Conservation (phyloP, 2,888 invertebrate species). For the Chelonus formosanus region DNA sequence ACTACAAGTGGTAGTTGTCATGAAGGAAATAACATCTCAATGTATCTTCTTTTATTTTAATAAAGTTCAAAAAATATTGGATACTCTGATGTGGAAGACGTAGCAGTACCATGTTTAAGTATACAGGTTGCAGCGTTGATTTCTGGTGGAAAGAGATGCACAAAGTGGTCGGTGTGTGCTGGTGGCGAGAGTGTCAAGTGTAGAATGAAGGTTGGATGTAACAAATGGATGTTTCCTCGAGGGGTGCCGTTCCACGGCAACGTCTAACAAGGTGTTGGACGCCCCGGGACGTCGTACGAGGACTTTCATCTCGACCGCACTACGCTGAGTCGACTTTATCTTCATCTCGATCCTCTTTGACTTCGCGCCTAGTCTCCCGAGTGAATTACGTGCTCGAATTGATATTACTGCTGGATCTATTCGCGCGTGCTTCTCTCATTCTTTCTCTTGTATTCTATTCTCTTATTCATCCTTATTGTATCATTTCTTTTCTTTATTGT, state of each 20-base stretch:
- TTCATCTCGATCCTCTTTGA: constrained; percentile 51
- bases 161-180: constrained; percentile 1
- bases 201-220: constrained; percentile 45
- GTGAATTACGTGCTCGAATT: constrained; percentile 56
- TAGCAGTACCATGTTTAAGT: too few relatives aligned
- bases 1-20: too few relatives aligned
- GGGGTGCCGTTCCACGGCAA: constrained; percentile 37
- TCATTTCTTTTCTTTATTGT: constrained; percentile 9
- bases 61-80: too few relatives aligned
- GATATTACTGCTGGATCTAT: constrained; percentile 34
- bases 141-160: too few relatives aligned
- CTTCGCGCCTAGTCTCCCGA: constrained; percentile 47
- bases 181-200: constrained; percentile 42
- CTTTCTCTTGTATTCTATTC: constrained; percentile 15
- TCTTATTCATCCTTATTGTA: background rate
- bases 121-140: too few relatives aligned
- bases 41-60: too few relatives aligned
- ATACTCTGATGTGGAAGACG: too few relatives aligned
- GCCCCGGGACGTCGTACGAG: constrained; percentile 51
- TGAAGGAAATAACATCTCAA: too few relatives aligned
- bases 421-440: constrained; percentile 14
- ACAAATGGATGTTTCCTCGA: constrained; percentile 59
- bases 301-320: constrained; percentile 58
- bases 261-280: constrained; percentile 62
- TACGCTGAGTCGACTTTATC: constrained; percentile 55